phyloP scores from a whole-genome alignment of 2,888 invertebrate genomes.

The Drosophila kuntzei region DNA sequence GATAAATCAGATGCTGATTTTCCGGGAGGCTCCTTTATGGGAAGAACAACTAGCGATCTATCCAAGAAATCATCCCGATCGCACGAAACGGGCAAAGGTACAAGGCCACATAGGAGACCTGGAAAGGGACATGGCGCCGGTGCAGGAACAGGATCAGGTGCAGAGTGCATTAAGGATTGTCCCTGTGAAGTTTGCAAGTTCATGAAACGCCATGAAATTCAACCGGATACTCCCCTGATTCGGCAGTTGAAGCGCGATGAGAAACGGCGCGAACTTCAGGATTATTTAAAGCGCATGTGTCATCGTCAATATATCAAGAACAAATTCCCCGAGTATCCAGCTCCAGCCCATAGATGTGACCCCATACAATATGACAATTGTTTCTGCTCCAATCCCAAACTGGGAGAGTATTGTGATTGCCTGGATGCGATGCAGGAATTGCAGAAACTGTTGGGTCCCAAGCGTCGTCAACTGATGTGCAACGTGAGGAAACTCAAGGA shows the following conservation, averaged over 20 bases:
- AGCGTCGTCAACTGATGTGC: constrained; percentile 12
- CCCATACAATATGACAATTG: constrained; percentile 32
- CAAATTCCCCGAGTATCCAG: constrained; percentile 1
- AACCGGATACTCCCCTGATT: constrained; percentile 44
- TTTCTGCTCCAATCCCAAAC: constrained; percentile 39
- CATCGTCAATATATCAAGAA: constrained; percentile 24
- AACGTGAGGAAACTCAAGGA: constrained; percentile 16
- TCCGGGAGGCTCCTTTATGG: background rate
- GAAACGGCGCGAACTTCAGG: constrained; percentile 24
- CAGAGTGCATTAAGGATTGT: constrained; percentile 14
- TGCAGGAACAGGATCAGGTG: background rate
- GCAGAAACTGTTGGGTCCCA: constrained; percentile 25
- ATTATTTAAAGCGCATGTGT: constrained; percentile 19
- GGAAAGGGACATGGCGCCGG: background rate
- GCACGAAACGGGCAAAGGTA: background rate
- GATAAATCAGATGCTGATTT: background rate
- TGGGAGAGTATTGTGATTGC: constrained; percentile 54
- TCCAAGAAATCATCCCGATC: background rate
- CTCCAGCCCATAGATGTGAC: constrained; percentile 39
- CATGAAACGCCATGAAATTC: constrained; percentile 1
- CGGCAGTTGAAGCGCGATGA: constrained; percentile 34
- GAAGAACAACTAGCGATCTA: no score
- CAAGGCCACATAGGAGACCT: background rate
- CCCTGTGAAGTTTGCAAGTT: constrained; percentile 19
- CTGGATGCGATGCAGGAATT: constrained; percentile 40